Conservation (phyloP, 2,797 vertebrate species). For the Podarcis lilfordi region DNA sequence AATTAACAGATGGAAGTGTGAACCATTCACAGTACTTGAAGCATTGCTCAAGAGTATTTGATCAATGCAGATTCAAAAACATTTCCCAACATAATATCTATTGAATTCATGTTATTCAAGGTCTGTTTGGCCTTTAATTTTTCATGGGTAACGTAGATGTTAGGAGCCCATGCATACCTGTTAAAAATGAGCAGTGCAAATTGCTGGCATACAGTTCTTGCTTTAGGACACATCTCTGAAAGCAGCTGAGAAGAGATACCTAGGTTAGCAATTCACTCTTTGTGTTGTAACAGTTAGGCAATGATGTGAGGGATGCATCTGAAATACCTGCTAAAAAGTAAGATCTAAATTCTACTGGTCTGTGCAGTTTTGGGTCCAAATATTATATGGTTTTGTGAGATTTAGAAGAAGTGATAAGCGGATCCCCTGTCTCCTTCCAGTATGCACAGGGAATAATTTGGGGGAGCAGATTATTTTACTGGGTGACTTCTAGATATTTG, state of each 20-base stretch:
- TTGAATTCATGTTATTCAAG: not conserved
- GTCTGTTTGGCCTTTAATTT: not conserved
- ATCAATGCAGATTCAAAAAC: slow-evolving; percentile 27
- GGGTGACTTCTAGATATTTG: not conserved
- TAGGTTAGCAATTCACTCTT: not conserved
- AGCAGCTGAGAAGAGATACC: not conserved
- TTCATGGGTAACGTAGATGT: not conserved
- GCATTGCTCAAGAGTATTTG: slow-evolving; percentile 6
- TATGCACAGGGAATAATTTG: not conserved
- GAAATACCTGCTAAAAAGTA: not conserved
- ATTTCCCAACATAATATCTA: not conserved
- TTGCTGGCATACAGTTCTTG: not conserved
- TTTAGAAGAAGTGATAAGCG: not conserved
- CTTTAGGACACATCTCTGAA: not conserved
- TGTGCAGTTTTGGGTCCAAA: not conserved
- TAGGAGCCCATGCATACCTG: not conserved
- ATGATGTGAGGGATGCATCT: not conserved
- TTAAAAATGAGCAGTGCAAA: not conserved
- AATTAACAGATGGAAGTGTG: not conserved
- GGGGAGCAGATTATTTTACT: not conserved
- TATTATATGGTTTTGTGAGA: not conserved
- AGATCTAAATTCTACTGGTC: not conserved
- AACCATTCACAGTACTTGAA: slow-evolving; percentile 21
- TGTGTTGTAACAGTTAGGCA: not conserved
- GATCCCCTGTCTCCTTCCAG: not conserved